phyloP scores from a whole-genome alignment of 2,113 vertebrate species.

The Platysternon megacephalum region DNA sequence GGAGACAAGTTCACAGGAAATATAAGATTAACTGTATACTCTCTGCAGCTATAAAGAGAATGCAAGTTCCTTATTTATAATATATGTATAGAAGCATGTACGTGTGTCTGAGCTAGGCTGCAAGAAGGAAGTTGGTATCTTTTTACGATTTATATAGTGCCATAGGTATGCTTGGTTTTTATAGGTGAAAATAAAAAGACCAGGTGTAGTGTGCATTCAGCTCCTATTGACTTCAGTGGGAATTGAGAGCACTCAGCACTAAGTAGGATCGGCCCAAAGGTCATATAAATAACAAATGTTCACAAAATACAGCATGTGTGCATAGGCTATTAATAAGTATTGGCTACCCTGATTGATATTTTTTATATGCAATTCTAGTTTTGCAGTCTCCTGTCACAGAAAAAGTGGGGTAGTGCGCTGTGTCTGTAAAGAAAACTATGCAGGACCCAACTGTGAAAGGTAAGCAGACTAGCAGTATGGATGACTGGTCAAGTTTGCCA shows the following conservation, averaged over 20 bases:
- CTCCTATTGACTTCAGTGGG: neutral
- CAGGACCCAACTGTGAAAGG: slow-evolving; percentile 96
- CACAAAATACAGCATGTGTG: neutral
- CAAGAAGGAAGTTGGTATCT: neutral
- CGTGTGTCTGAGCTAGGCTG: neutral
- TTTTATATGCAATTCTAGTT: slow-evolving; percentile 80
- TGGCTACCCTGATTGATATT: slow-evolving; percentile 1
- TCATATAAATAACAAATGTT: neutral
- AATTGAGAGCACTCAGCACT: neutral
- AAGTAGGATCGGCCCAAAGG: neutral
- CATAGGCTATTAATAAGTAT: neutral
- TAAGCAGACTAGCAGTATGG: slow-evolving; percentile 56
- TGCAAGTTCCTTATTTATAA: neutral
- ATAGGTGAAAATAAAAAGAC: neutral
- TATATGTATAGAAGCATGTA: neutral
- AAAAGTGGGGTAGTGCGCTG: slow-evolving; percentile 84
- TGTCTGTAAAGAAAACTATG: slow-evolving; percentile 92
- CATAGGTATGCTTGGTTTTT: neutral
- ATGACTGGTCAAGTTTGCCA: neutral
- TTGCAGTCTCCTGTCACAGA: slow-evolving; percentile 89
- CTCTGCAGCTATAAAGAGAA: neutral
- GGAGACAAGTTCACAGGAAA: neutral
- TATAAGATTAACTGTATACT: neutral
- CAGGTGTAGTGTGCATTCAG: neutral
- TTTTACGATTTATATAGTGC: neutral